Base-by-base conservation (phyloP, 2,888 invertebrate species). In the Camponotus fellah region DNA sequence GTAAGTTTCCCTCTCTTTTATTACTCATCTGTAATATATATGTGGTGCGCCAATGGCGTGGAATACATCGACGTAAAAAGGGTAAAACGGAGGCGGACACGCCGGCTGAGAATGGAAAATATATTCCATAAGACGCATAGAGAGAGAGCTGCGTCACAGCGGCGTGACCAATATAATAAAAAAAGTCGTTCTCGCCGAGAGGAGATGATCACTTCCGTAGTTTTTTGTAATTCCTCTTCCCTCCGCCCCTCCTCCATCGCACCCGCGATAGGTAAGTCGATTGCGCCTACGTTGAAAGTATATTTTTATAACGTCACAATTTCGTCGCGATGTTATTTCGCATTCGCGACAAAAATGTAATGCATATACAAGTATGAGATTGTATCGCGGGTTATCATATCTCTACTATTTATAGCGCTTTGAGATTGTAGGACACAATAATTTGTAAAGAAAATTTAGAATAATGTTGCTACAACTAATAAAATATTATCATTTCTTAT, bases 221-320 rank as follows among this genome's bases (percentile, higher is more conserved):
- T 26, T 68, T 68, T 77, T 77, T 77, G 56, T 14, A 0, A 58
- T 3, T 46, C 14, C 9, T 46, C 62, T 1, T 14, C 8, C 3
- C 26, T 26, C 26, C 26, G 26, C 10, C 21, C 12, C 21, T 58
- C 21, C 6, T 37, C 6, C 6, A 37, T n/a, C 34, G 8, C 5
- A 2, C 3, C 3, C 17, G 9, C n/a, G 21, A n/a, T 56, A 56
- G 12, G 21, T 26, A 56, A n/a, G 21, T 26, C 53, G 53, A 21
- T 37, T 68, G 58, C n/a, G 49, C n/a, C 49, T 32, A 32, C 56
- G 32, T 77, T 43, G n/a, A 68, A 77, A 68, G 43, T 66, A 68
- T 77, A 77, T 77, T 77, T 77, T 77, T 77, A 77, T 77, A 77
- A 56, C 32, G n/a, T 4, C 32, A 21, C 68, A 77, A 68, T 58